Base-by-base conservation (phyloP, 2,797 vertebrate genomes). In the Phrynocephalus vlangalii region DNA sequence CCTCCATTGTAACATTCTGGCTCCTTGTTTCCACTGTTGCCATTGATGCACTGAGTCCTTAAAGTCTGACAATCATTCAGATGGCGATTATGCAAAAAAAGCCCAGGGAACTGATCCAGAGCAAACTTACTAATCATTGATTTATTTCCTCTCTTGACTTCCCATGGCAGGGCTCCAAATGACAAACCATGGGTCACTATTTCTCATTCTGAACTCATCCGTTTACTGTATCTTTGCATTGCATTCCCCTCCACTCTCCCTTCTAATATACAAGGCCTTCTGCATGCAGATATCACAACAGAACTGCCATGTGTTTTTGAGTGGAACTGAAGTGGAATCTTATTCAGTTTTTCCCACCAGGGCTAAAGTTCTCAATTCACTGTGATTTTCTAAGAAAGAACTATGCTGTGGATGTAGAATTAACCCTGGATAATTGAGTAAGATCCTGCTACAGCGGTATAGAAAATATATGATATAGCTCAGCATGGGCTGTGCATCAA, bases 111-210 rank as follows among this genome's bases (percentile, higher is more conserved):
- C 90, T 50, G 67, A 86, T 88, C 90, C 33, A 1, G 91, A 83
- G 0, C 48, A 87, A 84, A 91, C 84, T 91, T 68, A 0, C 90
- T 90, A 87, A 84, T 83, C 92, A 84, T 76, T 93, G 94, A 96
- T 93, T 93, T 91, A 94, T 94, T 92, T 92, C 83, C 87, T 89
- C 90, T 5, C 0, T 22, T 86, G 91, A 93, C 88, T 92, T 66
- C 1, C 0, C 0, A 0, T 83, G 90, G 94, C 94, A 71, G 79
- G 0, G 0, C 38, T 93, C 93, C 94, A 95, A 91, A 18, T 0
- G 0, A 26, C 1, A 95, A 86, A 84, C 89, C 90, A 26, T 0
- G 2, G 88, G 85, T 38, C 0, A 22, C 83, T 60, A 0, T 93
- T 90, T 89, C 0, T 0, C 77, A 89, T 75, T 91, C 90, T 94